These are phyloP conservation scores for Atherinomorus stipes DNA, from an alignment of 2,113 vertebrate genomes.

Conservation along the genomic window DNA sequence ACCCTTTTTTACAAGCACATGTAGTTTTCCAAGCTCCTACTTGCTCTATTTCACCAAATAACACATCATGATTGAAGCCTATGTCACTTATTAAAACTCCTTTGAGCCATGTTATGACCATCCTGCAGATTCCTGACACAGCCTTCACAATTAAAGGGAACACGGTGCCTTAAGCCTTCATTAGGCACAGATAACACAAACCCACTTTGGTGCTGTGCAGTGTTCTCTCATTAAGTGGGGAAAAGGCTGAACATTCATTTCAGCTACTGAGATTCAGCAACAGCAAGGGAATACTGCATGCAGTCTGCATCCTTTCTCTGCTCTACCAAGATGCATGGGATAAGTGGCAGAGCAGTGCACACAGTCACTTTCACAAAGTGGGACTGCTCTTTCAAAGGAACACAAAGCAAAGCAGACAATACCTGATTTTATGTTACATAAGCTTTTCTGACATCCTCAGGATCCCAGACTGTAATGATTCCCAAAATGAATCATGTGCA, in stretches of 20 bases:
- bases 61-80: conserved; percentile 17
- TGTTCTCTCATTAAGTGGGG: conserved; percentile 62
- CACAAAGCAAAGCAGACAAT: conserved; percentile 13
- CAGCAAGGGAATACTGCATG: conserved; percentile 56
- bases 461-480: conserved; percentile 23
- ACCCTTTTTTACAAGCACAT: conserved; percentile 33
- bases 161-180: conserved; percentile 58
- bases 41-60: conserved; percentile 34
- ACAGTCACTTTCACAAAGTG: conserved; percentile 42
- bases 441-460: conserved; percentile 11
- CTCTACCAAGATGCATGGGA: conserved; percentile 38
- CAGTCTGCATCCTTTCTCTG: conserved; percentile 39
- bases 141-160: conserved; percentile 55
- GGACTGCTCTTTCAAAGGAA: conserved; percentile 35
- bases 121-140: conserved; percentile 40
- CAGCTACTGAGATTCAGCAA: conserved; percentile 56
- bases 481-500: conserved; percentile 30
- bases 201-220: conserved; percentile 50
- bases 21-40: conserved; percentile 33
- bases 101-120: conserved; percentile 17
- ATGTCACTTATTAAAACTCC: conserved; percentile 33
- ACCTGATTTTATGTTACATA: conserved; percentile 19
- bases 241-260: conserved; percentile 67
- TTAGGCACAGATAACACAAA: conserved; percentile 67
- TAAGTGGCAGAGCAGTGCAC: conserved; percentile 36